Conservation (phyloP, 1,140 invertebrate species). For the Drosophila melanogaster region Release_6_plus_ISO1_MT NT_037436.4:11892001-11892500, state of each 20-base stretch:
- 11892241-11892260: conserved; percentile 12
- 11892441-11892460: too few relatives aligned
- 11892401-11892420: too few relatives aligned
- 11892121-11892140: conserved; percentile 56
- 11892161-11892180: conserved; percentile 61
- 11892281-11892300: conserved; percentile 64
- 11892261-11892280: neutral
- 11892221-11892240: conserved; percentile 58
- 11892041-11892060: conserved; percentile 68
- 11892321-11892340: conserved; percentile 83
- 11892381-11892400: neutral
- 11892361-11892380: conserved; percentile 46
- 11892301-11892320: conserved; percentile 81
- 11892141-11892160: conserved; percentile 68
- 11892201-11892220: conserved; percentile 28
- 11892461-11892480: too few relatives aligned
- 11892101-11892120: conserved; percentile 45
- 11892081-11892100: conserved; percentile 15
- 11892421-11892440: too few relatives aligned
- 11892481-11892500: too few relatives aligned
- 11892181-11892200: conserved; percentile 15
- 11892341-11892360: conserved; percentile 77
- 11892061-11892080: conserved; percentile 43
- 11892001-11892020: conserved; percentile 76
- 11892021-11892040: conserved; percentile 56